phyloP scores from a whole-genome alignment of 2,113 vertebrate species.

The Channa maculata region DNA sequence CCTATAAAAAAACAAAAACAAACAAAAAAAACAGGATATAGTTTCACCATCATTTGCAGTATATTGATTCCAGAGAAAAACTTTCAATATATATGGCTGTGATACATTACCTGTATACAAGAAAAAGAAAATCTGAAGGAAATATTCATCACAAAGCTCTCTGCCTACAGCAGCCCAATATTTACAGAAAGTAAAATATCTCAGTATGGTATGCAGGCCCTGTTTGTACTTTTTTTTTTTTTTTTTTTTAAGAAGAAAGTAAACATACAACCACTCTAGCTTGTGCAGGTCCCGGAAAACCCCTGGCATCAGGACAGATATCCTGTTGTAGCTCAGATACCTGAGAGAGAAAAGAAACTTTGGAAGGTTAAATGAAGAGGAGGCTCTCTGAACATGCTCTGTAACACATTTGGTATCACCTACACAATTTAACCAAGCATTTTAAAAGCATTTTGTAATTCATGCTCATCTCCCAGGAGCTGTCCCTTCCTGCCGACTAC shows the following conservation, averaged over 20 bases:
- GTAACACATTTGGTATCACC: too few relatives aligned
- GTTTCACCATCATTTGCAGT: slow-evolving; percentile 14
- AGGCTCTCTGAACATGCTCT: too few relatives aligned
- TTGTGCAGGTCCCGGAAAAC: slow-evolving; percentile 93
- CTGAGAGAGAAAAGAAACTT: slow-evolving; percentile 74
- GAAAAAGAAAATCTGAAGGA: not conserved
- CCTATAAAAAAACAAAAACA: slow-evolving; percentile 81
- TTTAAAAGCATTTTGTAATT: not conserved
- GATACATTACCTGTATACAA: not conserved
- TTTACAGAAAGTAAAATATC: slow-evolving; percentile 2
- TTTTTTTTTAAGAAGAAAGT: not conserved
- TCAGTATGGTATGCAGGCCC: not conserved
- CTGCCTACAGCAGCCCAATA: not conserved
- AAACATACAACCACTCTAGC: slow-evolving; percentile 94
- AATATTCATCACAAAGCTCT: not conserved
- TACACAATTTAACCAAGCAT: not conserved
- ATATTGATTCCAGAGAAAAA: not conserved
- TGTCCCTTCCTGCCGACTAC: not conserved
- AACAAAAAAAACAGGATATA: slow-evolving; percentile 28
- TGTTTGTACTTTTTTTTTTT: not conserved
- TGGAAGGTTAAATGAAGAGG: not conserved
- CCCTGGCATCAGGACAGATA: slow-evolving; percentile 87
- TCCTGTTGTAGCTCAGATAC: slow-evolving; percentile 93
- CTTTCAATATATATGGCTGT: not conserved
- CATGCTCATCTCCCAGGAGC: not conserved